Evolutionary conservation across 2,888 invertebrate species (phyloP).

Genomic region (Phyllotreta striolata): DNA sequence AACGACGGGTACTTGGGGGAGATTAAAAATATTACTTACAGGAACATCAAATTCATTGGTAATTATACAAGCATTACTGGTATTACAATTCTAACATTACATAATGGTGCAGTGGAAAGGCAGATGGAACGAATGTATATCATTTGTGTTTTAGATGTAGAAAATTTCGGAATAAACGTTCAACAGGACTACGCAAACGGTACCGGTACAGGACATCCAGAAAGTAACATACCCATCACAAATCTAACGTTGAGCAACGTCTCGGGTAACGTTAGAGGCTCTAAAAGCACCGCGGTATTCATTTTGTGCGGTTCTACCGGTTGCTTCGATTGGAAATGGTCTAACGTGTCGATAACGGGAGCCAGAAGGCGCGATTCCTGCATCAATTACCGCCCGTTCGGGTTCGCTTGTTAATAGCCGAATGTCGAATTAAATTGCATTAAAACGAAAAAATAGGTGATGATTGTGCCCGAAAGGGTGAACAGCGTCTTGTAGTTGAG

Average conservation of each 20-base stretch:
- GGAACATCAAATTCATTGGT: slow-evolving; percentile 39
- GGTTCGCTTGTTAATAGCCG: slow-evolving; percentile 37
- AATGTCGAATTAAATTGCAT: slow-evolving; percentile 30
- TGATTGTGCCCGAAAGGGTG: slow-evolving; percentile 26
- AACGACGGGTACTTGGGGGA: slow-evolving; percentile 38
- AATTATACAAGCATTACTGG: too few relatives aligned
- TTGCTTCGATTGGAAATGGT: slow-evolving; percentile 42
- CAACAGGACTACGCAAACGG: slow-evolving; percentile 43
- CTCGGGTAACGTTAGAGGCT: slow-evolving; percentile 35
- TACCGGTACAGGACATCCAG: slow-evolving; percentile 33
- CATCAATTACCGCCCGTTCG: slow-evolving; percentile 36
- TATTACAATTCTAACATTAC: too few relatives aligned
- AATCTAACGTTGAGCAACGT: slow-evolving; percentile 39
- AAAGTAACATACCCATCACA: slow-evolving; percentile 42
- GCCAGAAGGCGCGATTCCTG: slow-evolving; percentile 32
- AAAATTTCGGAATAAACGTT: slow-evolving; percentile 37
- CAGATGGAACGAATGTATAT: neutral
- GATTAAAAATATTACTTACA: slow-evolving; percentile 39
- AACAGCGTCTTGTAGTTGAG: slow-evolving; percentile 29
- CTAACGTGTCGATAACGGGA: slow-evolving; percentile 36
- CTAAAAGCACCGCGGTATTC: slow-evolving; percentile 32
- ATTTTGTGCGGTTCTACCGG: slow-evolving; percentile 42
- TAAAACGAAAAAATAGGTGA: slow-evolving; percentile 32
- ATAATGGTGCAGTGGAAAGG: too few relatives aligned
- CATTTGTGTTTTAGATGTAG: slow-evolving; percentile 38